phyloP scores from a whole-genome alignment of 1,140 invertebrate species.

The Heterodera carotae region DNA sequence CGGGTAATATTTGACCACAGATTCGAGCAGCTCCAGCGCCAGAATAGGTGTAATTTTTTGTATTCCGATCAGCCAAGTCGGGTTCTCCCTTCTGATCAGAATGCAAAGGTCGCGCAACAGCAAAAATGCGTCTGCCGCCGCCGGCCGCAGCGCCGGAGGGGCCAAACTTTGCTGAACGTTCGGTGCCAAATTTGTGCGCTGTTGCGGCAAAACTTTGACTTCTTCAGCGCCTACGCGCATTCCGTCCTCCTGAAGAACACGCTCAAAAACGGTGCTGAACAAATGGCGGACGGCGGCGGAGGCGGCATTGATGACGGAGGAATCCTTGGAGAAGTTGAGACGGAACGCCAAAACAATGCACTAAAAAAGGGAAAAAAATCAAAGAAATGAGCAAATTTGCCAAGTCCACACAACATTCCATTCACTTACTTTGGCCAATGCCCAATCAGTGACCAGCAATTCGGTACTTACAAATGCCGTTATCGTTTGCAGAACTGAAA shows the following conservation, averaged over 20 bases:
- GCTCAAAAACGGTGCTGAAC: slow-evolving; percentile 92
- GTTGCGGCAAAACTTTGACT: slow-evolving; percentile 66
- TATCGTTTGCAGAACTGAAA: slow-evolving; percentile 86
- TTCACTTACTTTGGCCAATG: slow-evolving; percentile 78
- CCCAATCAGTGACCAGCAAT: slow-evolving; percentile 86
- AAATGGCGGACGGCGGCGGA: slow-evolving; percentile 93
- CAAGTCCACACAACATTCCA: slow-evolving; percentile 49
- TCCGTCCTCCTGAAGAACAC: slow-evolving; percentile 80
- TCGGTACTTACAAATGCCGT: slow-evolving; percentile 90
- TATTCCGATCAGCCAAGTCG: slow-evolving; percentile 88
- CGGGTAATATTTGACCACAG: slow-evolving; percentile 85
- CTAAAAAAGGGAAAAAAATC: slow-evolving; percentile 69
- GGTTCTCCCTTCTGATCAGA: slow-evolving; percentile 91
- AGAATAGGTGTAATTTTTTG: slow-evolving; percentile 96
- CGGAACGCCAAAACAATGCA: slow-evolving; percentile 92
- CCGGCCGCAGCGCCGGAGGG: slow-evolving; percentile 75
- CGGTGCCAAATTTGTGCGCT: slow-evolving; percentile 13
- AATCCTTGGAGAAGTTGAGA: slow-evolving; percentile 88
- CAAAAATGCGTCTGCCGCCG: slow-evolving; percentile 89
- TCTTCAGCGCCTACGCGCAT: slow-evolving; percentile 75
- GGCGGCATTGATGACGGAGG: slow-evolving; percentile 90
- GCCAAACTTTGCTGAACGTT: slow-evolving; percentile 46
- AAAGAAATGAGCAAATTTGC: not conserved
- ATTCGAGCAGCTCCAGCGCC: slow-evolving; percentile 89
- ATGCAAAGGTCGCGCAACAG: slow-evolving; percentile 89